Evolutionary conservation across 2,113 vertebrate species (phyloP).

Genomic region (Caranx ignobilis): DNA sequence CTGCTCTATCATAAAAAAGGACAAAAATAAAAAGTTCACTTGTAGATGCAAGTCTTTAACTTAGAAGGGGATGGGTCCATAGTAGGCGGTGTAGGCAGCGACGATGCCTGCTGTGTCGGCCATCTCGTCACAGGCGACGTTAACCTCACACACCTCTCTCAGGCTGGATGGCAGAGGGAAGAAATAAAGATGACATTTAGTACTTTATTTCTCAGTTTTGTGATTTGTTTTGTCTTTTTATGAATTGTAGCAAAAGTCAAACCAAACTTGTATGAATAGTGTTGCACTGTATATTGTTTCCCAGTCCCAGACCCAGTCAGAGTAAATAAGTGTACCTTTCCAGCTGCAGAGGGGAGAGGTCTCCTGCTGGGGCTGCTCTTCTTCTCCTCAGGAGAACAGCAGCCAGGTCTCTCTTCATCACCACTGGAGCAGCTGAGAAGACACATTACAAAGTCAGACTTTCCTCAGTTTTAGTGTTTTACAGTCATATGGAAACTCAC

Average conservation of each 20-base stretch:
- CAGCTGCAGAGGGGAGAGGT: slow-evolving; percentile 75
- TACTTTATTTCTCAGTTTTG: neutral
- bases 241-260: neutral
- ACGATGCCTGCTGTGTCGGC: slow-evolving; percentile 85
- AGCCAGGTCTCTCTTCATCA: slow-evolving; percentile 82
- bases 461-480: neutral
- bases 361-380: slow-evolving; percentile 63
- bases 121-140: slow-evolving; percentile 86
- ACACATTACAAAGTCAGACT: neutral
- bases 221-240: neutral
- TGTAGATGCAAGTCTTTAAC: slow-evolving; percentile 20
- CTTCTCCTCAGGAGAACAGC: slow-evolving; percentile 78
- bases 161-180: slow-evolving; percentile 73
- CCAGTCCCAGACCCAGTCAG: too few relatives aligned
- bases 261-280: neutral
- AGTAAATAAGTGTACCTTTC: slow-evolving; percentile 76
- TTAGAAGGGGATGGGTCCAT: slow-evolving; percentile 86
- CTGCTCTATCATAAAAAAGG: slow-evolving; percentile 20
- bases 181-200: neutral
- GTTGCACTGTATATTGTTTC: neutral
- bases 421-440: slow-evolving; percentile 64
- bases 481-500: neutral
- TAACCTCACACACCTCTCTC: slow-evolving; percentile 88
- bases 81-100: slow-evolving; percentile 85
- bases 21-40: slow-evolving; percentile 32